These are phyloP conservation scores for Neuroterus valhalla DNA, from an alignment of 1,140 invertebrate genomes.

Conservation along the genomic window DNA sequence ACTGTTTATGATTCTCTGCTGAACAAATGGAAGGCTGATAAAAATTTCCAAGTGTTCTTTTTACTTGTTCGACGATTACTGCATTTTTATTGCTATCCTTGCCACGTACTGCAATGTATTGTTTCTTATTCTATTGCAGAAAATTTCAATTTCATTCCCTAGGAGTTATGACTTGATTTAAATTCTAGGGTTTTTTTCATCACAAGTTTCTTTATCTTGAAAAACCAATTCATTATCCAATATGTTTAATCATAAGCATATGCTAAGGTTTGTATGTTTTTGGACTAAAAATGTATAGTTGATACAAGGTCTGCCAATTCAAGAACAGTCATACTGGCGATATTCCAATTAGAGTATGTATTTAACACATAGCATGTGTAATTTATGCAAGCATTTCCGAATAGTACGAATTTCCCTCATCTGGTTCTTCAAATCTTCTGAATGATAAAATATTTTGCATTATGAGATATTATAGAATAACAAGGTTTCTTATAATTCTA, in stretches of 20 bases:
- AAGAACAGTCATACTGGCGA: conserved; percentile 14
- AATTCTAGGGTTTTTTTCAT: too few species aligned
- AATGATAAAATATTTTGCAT: conserved; percentile 17
- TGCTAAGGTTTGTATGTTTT: not conserved
- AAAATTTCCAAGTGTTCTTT: conserved; percentile 1
- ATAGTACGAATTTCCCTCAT: not conserved
- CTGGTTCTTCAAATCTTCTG: not conserved
- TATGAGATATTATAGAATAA: not conserved
- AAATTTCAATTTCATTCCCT: too few species aligned
- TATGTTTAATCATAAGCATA: not conserved
- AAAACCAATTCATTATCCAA: too few species aligned
- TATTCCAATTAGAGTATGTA: not conserved
- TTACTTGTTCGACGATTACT: not conserved
- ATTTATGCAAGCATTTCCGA: not conserved
- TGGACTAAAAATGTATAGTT: not conserved
- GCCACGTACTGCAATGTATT: too few species aligned
- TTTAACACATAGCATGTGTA: not conserved
- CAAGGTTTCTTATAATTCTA: conserved; percentile 30
- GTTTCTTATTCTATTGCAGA: too few species aligned
- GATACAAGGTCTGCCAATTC: conserved; percentile 6
- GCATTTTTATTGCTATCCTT: not conserved
- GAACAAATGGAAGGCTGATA: not conserved
- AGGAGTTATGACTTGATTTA: too few species aligned
- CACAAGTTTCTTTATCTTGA: too few species aligned
- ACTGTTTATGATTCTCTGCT: not conserved